These are phyloP conservation scores for Apoda limacodes DNA, from an alignment of 2,888 invertebrate species.

Conservation along the genomic window DNA sequence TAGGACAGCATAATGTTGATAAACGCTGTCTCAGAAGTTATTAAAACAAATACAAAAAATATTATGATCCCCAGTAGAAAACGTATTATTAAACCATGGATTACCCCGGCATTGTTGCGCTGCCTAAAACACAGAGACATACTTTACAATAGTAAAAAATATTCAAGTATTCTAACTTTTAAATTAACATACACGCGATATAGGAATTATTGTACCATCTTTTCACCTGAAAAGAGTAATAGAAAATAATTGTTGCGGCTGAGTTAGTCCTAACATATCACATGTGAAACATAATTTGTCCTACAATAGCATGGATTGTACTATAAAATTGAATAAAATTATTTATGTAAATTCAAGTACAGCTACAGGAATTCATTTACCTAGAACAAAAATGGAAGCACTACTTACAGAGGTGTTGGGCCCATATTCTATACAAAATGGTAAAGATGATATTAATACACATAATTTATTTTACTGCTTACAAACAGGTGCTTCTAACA, in stretches of 20 bases:
- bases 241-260: slow-evolving; percentile 13
- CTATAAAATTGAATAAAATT: slow-evolving; percentile 21
- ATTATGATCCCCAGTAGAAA: too few species aligned
- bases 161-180: too few species aligned
- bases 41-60: too few species aligned
- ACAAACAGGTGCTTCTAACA: slow-evolving; percentile 25
- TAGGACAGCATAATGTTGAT: too few species aligned
- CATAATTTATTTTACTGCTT: slow-evolving; percentile 21
- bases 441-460: slow-evolving; percentile 21
- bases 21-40: too few species aligned
- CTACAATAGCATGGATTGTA: slow-evolving; percentile 25
- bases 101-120: too few species aligned
- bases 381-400: slow-evolving; percentile 25
- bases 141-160: too few species aligned
- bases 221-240: slow-evolving; percentile 4
- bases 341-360: slow-evolving; percentile 20
- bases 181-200: too few species aligned
- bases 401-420: slow-evolving; percentile 23
- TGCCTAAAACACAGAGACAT: too few species aligned
- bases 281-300: slow-evolving; percentile 27
- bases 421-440: slow-evolving; percentile 17
- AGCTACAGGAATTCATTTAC: slow-evolving; percentile 18
- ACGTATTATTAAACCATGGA: too few species aligned
- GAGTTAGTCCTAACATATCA: slow-evolving; percentile 24
- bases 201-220: too few species aligned